Base-by-base conservation (phyloP, 2,888 invertebrate genomes). In the Rhopalosiphum nymphaeae region DNA sequence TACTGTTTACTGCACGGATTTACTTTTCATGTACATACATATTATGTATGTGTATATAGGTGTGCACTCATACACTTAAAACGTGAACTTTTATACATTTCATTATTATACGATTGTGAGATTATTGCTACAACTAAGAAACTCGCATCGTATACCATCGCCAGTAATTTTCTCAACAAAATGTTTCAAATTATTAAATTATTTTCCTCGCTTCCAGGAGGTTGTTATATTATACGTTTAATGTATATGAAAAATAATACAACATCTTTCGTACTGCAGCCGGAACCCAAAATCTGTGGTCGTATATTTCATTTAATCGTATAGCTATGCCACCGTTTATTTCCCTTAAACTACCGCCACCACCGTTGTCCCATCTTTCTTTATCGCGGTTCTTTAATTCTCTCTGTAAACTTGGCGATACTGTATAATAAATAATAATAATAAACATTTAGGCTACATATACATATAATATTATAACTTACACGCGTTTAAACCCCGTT, bases 231-330 rank as follows among this genome's bases (percentile, higher is more conserved):
- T 85, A 84, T 11, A 85, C 36, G 9, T 78, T 21, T 36, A 42
- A 36, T 78, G 36, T 36, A 16, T n/a, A n/a, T 78, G 9, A 78
- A 9, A 78, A 36, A 21, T 67, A 67, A 67, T 36, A 67, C n/a
- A 67, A 78, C 67, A 16, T 36, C 21, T 67, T 16, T 5, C 21
- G 67, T 78, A 21, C 36, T 36, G 2, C 9, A 36, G 36, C 78
- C 16, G 21, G 21, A 21, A 78, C 78, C 78, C 21, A 36, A 78
- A 36, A 87, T 87, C 87, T n/a, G n/a, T 21, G 87, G 87, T 87
- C 49, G 49, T 87, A 87, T 87, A 53, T 87, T 90, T 78, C 4
- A 25, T 67, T 67, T 67, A 67, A 90, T 90, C n/a, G 46, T 42
- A 21, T 53, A 78, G 21, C 78, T 78, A 36, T 21, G 21, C 36